Percentiles rank a stretch among this genome's conserved stretches.
phyloP scores from a whole-genome alignment of 2,888 invertebrate genomes.

The Drosophila subquinaria region DNA sequence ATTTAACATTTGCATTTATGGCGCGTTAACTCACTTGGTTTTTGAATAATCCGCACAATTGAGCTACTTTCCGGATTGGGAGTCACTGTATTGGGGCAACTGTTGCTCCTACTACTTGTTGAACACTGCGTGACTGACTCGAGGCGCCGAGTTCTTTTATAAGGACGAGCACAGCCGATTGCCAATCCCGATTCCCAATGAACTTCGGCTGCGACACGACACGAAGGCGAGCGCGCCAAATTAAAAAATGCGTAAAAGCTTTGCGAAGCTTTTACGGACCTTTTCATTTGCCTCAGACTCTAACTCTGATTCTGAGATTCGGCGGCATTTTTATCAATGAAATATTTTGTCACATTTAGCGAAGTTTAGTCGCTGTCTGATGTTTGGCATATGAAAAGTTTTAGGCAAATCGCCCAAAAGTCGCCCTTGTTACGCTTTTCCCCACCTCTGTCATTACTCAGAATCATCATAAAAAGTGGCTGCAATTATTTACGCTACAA shows the following conservation, averaged over 20 bases:
- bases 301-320: not conserved
- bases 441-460: not conserved
- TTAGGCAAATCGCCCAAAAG: constrained; percentile 29
- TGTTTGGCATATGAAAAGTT: constrained; percentile 56
- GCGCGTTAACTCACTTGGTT: constrained; percentile 39
- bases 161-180: constrained; percentile 64
- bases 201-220: constrained; percentile 33
- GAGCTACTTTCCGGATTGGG: constrained; percentile 19
- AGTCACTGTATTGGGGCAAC: constrained; percentile 57
- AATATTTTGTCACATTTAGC: constrained; percentile 70
- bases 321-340: constrained; percentile 75
- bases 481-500: constrained; percentile 61
- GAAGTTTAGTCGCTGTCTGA: constrained; percentile 41
- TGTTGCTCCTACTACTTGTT: constrained; percentile 85
- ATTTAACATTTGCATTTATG: not conserved
- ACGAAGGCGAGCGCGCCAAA: constrained; percentile 59
- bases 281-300: not conserved
- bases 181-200: constrained; percentile 27
- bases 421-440: not conserved
- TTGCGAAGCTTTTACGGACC: constrained; percentile 58
- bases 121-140: constrained; percentile 84
- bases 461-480: constrained; percentile 46
- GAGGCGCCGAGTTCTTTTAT: constrained; percentile 81
- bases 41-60: constrained; percentile 19
- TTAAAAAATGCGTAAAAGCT: constrained; percentile 73